Percentiles rank a stretch among this genome's conserved stretches.
Conservation (phyloP, 2,888 invertebrate species). For the Cordylochernes scorpioides region DNA sequence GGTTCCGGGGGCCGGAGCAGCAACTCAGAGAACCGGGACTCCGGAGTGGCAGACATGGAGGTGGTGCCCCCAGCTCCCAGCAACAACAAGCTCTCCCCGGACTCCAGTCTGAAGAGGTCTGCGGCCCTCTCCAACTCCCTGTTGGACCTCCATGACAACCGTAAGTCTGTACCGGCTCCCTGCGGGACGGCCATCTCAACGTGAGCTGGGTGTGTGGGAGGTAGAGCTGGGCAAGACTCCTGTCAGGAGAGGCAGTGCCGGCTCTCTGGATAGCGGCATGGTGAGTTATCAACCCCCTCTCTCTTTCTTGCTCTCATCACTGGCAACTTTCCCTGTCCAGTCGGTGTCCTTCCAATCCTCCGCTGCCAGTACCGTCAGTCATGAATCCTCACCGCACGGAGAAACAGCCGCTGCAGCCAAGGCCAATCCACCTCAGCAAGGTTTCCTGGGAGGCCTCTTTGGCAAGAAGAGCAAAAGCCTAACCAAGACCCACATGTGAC, state of each 20-base stretch:
- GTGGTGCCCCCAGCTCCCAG: conserved; percentile 23
- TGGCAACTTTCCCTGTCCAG: conserved; percentile 22
- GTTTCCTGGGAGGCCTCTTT: conserved; percentile 15
- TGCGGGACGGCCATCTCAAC: too few relatives aligned
- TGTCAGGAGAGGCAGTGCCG: conserved; percentile 70
- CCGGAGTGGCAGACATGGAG: conserved; percentile 61
- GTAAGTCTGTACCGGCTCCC: conserved; percentile 7
- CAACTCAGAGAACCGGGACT: conserved; percentile 76
- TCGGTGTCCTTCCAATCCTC: conserved; percentile 64
- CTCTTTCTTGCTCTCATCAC: too few relatives aligned
- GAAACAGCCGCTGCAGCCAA: conserved; percentile 2
- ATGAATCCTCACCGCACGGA: conserved; percentile 23
- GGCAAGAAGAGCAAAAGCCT: conserved; percentile 13
- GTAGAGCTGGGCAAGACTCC: too few relatives aligned
- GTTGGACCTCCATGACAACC: conserved; percentile 64
- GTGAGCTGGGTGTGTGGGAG: too few relatives aligned
- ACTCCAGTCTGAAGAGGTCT: conserved; percentile 24
- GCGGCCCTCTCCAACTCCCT: conserved; percentile 83
- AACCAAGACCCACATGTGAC: too few relatives aligned
- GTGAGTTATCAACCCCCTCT: conserved; percentile 18
- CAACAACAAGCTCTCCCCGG: conserved; percentile 18
- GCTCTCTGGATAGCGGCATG: conserved; percentile 80
- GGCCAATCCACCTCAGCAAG: conserved; percentile 10
- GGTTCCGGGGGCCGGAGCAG: conserved; percentile 23
- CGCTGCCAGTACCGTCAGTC: conserved; percentile 32